These are phyloP conservation scores for Sebastes nivosus DNA, from an alignment of 2,797 vertebrate species.

Conservation along the genomic window DNA sequence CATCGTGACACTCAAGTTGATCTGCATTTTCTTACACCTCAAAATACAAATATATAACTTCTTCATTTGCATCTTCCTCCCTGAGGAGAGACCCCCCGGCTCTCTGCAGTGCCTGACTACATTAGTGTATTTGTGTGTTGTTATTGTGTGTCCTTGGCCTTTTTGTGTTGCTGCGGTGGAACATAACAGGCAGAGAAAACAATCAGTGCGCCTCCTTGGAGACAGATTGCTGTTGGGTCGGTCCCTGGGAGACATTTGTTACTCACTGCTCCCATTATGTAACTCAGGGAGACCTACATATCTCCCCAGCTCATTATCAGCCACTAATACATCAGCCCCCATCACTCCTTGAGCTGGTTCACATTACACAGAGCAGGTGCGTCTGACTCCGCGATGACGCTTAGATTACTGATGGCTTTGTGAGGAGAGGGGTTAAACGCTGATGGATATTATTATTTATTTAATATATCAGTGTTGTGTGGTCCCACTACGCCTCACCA, in stretches of 20 bases:
- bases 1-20: no score
- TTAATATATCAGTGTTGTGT: conserved; percentile 3
- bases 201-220: conserved; percentile 53
- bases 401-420: conserved; percentile 24
- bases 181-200: conserved; percentile 32
- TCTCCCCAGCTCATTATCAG: conserved; percentile 41
- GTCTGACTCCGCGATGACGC: neutral
- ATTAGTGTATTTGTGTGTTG: neutral
- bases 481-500: neutral
- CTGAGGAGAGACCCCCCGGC: neutral
- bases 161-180: conserved; percentile 20
- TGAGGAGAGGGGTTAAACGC: conserved; percentile 33
- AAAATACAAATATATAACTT: neutral
- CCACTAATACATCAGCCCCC: conserved; percentile 4
- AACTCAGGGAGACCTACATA: conserved; percentile 35
- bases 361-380: conserved; percentile 25
- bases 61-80: neutral
- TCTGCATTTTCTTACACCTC: no score
- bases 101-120: neutral
- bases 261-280: conserved; percentile 40
- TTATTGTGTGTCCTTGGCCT: conserved; percentile 17
- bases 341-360: conserved; percentile 9
- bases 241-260: conserved; percentile 46
- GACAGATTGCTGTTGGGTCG: conserved; percentile 31
- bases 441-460: conserved; percentile 8